Evolutionary conservation across 2,797 vertebrate genomes (phyloP), one percentile per base, ranked within the genome.

Genomic region (Diplodus puntazzo): DNA sequence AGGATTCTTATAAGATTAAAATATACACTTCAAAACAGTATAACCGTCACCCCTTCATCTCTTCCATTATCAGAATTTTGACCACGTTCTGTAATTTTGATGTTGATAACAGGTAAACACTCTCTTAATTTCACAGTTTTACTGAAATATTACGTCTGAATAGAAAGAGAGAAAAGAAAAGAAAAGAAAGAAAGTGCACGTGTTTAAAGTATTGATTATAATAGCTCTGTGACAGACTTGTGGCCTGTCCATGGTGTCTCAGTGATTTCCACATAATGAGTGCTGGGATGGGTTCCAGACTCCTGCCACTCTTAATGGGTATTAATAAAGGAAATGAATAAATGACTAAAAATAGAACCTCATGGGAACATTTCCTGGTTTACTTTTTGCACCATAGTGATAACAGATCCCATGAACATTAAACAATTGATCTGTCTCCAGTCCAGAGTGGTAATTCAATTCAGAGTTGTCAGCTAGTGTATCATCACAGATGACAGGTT

Each of bases 361-460:
- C 34, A 55, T 27, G 18, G 49, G 50, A 73, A 69, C 73, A 84
- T 81, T 80, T 83, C 77, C 75, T 80, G 58, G 5, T 86, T 81
- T 76, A 27, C 48, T 67, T 46, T 50, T 34, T 69, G 45, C 53
- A 34, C 17, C 34, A 34, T 16, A 16, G 55, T 65, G 50, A 82
- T 62, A 83, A 80, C 48, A 71, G 59, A 77, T 42, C 55, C 59
- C 34, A 62, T 63, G 30, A 48, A 64, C 60, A 82, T 63, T 46
- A 68, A 68, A 81, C 66, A 75, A 65, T 64, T 59, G 45, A 76
- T 86, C 18, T 60, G 64, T 69, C 11, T 73, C 23, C 49, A 57
- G 34, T 81, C 39, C 77, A 66, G 58, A 53, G 45, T 8, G 17
- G 5, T 73, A 70, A 80, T 85, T 48, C 43, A 69, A 72, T 79